phyloP scores from a whole-genome alignment of 2,888 invertebrate species.

The Pyralis farinalis region DNA sequence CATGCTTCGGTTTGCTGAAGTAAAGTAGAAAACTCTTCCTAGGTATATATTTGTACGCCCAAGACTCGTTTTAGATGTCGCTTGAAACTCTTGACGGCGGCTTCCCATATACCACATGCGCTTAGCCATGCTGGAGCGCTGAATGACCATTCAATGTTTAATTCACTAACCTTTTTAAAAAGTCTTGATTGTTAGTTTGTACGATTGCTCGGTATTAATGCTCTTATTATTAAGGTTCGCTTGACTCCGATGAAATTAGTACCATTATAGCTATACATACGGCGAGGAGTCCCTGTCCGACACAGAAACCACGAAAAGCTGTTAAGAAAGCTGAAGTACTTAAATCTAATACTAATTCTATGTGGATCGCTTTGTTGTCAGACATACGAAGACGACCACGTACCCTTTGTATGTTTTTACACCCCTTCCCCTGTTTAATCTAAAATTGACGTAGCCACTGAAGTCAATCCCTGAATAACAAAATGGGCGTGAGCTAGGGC shows the following conservation, averaged over 20 bases:
- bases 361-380: slow-evolving; percentile 8
- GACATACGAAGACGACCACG: slow-evolving; percentile 5
- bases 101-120: too few relatives aligned
- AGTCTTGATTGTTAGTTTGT: not conserved
- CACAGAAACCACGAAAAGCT: slow-evolving; percentile 17
- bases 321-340: slow-evolving; percentile 19
- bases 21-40: slow-evolving; percentile 10
- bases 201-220: not conserved
- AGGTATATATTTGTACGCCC: slow-evolving; percentile 5
- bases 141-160: slow-evolving; percentile 16
- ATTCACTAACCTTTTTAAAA: too few relatives aligned
- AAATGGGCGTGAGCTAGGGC: slow-evolving; percentile 11
- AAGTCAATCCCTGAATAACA: slow-evolving; percentile 12
- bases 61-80: slow-evolving; percentile 6
- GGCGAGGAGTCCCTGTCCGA: slow-evolving; percentile 13
- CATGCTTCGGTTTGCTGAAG: slow-evolving; percentile 11
- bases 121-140: slow-evolving; percentile 15
- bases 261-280: slow-evolving; percentile 17
- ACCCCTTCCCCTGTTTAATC: slow-evolving; percentile 12
- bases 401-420: slow-evolving; percentile 14
- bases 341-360: slow-evolving; percentile 10
- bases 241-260: slow-evolving; percentile 9
- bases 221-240: not conserved
- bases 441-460: slow-evolving; percentile 9
- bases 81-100: slow-evolving; percentile 7